A percentile compares a stretch with the other conserved stretches of the same genome.
phyloP scores from a whole-genome alignment of 1,140 invertebrate genomes.

The Apis laboriosa region DNA sequence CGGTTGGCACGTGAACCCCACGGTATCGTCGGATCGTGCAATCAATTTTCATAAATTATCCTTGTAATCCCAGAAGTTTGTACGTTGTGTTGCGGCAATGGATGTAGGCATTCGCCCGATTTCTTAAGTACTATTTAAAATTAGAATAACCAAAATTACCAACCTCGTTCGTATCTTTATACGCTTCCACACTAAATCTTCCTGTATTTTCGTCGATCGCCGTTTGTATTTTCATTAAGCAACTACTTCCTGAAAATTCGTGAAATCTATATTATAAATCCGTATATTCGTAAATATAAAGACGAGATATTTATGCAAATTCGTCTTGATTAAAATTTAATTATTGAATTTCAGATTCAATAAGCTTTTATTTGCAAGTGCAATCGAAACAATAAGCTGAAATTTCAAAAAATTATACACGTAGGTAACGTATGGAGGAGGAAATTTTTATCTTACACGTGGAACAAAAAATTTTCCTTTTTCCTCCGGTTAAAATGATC shows the following conservation, averaged over 20 bases:
- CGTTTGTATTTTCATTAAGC: not conserved
- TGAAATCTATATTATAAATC: no score
- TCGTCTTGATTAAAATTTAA: no score
- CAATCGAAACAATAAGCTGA: no score
- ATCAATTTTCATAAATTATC: constrained; percentile 11
- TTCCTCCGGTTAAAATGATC: not conserved
- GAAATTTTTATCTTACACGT: no score
- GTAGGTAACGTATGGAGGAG: no score
- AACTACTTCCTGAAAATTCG: no score
- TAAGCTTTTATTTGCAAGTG: no score
- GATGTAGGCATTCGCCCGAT: not conserved
- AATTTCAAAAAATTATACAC: no score
- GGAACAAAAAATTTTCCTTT: no score
- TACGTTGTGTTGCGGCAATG: not conserved
- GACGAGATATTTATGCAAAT: no score
- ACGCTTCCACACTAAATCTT: not conserved
- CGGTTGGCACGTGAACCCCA: not conserved
- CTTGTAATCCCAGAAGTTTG: not conserved
- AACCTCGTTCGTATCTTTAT: not conserved
- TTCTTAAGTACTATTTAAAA: constrained; percentile 1
- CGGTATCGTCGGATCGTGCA: not conserved
- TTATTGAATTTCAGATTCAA: no score
- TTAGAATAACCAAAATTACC: constrained; percentile 9
- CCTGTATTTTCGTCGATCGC: not conserved
- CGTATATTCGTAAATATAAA: no score